Evolutionary conservation across 1,140 invertebrate genomes (phyloP).

Genomic region (Orussus abietinus): DNA sequence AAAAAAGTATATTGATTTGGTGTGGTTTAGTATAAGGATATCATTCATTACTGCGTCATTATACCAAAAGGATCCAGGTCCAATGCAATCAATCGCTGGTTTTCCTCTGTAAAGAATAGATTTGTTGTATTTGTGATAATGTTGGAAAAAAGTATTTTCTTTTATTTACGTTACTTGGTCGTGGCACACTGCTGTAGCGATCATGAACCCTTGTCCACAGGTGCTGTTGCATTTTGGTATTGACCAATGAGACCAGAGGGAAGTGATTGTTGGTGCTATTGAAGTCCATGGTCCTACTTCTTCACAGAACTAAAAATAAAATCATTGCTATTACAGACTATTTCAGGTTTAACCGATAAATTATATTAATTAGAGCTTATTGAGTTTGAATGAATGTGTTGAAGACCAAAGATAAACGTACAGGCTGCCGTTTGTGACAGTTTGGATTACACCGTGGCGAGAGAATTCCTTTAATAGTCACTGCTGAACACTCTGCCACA

Average conservation of each 20-base stretch:
- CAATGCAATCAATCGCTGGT: constrained; percentile 16
- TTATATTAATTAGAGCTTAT: neutral
- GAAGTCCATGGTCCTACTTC: constrained; percentile 19
- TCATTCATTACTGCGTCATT: constrained; percentile 3
- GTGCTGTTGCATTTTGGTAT: constrained; percentile 17
- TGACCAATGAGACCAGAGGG: constrained; percentile 19
- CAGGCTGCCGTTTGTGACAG: constrained; percentile 21
- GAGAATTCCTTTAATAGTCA: constrained; percentile 20
- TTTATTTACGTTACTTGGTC: constrained; percentile 25
- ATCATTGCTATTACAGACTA: neutral
- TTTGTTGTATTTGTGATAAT: neutral
- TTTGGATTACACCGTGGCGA: constrained; percentile 14
- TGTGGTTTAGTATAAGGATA: neutral
- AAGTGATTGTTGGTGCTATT: constrained; percentile 12
- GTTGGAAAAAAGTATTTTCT: neutral
- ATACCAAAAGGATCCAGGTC: constrained; percentile 19
- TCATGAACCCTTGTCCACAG: constrained; percentile 15
- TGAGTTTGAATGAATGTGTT: neutral
- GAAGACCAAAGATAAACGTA: constrained; percentile 6
- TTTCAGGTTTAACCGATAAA: constrained; percentile 1
- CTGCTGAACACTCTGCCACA: constrained; percentile 11
- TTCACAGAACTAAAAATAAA: constrained; percentile 20
- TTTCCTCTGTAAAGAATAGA: constrained; percentile 11
- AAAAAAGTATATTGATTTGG: constrained; percentile 10
- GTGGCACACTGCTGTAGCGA: constrained; percentile 14